Conservation (phyloP, 2,888 invertebrate species). For the Strigamia transsilvanica region DNA sequence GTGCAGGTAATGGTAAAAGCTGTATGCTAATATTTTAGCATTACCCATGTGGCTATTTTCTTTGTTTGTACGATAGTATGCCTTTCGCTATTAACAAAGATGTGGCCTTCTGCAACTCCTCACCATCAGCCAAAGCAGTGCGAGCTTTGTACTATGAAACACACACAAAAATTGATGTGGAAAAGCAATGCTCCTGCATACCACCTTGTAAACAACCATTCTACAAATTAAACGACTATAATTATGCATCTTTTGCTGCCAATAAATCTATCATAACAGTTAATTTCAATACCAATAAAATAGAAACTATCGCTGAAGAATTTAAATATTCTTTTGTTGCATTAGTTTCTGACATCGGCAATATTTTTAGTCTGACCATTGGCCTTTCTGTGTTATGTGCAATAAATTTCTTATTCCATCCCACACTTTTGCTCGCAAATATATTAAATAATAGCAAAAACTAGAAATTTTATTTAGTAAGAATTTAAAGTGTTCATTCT, state of each 20-base stretch:
- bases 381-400: neutral
- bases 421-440: too few species aligned
- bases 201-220: neutral
- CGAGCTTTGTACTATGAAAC: neutral
- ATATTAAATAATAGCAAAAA: too few species aligned
- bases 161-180: neutral
- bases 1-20: neutral
- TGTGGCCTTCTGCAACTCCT: neutral
- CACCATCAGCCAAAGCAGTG: neutral
- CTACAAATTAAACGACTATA: neutral
- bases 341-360: neutral
- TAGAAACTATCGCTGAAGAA: constrained; percentile 11
- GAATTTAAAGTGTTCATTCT: too few species aligned
- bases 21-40: neutral
- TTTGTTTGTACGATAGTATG: neutral
- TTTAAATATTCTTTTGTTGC: neutral
- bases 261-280: neutral
- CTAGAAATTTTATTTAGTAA: too few species aligned
- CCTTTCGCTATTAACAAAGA: neutral
- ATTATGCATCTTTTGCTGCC: neutral
- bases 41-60: neutral
- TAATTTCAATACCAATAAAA: neutral
- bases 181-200: neutral
- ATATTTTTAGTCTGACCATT: neutral
- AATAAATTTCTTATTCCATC: neutral